phyloP scores from a whole-genome alignment of 2,888 invertebrate genomes.

The Teleiodes luculella region DNA sequence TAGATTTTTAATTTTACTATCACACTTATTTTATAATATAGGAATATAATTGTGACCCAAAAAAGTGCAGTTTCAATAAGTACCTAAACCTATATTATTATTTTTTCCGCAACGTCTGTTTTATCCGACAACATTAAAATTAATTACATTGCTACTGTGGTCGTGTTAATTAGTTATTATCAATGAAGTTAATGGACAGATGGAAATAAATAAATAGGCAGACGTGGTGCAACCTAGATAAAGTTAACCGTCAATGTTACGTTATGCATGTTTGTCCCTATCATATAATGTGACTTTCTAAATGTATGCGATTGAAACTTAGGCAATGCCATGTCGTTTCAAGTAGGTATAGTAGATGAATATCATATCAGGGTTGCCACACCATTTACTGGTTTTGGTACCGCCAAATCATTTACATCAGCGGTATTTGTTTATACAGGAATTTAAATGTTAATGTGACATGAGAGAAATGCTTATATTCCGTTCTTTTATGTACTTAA shows the following conservation, averaged over 20 bases:
- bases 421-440: slow-evolving; percentile 5
- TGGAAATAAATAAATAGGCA: neutral
- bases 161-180: no score
- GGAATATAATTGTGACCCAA: no score
- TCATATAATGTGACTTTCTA: slow-evolving; percentile 44
- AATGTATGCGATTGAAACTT: slow-evolving; percentile 46
- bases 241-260: neutral
- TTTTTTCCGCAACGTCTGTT: no score
- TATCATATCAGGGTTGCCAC: slow-evolving; percentile 53
- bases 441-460: slow-evolving; percentile 8
- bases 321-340: slow-evolving; percentile 33
- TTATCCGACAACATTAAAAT: no score
- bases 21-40: no score
- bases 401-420: slow-evolving; percentile 29
- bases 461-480: neutral
- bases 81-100: no score
- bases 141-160: no score
- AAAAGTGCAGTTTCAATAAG: no score
- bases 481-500: no score
- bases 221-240: neutral
- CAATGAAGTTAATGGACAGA: no score
- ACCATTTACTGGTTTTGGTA: slow-evolving; percentile 56
- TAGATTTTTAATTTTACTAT: no score
- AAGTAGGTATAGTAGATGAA: slow-evolving; percentile 33
- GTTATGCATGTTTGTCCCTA: neutral